Evolutionary conservation across 1,140 invertebrate genomes (phyloP), one percentile per base, ranked within the genome.

Genomic region (Trachymyrmex cornetzi): DNA sequence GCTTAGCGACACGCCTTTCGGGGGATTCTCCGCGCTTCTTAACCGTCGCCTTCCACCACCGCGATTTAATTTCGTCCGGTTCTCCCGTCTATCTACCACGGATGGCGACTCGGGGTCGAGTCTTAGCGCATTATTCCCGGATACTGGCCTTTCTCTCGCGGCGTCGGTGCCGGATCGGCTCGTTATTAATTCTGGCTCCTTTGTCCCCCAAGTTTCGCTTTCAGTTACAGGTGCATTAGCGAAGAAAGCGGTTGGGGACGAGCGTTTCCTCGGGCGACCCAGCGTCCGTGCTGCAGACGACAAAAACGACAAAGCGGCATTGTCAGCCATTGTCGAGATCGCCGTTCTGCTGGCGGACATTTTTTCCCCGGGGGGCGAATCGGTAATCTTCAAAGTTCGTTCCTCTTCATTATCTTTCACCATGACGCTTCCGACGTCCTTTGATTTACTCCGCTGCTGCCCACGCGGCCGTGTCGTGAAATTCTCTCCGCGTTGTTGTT

Each of bases 21-120:
- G 30, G 11, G 44, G 66, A 53, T 57, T 88, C 63, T 61, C 77
- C 67, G 44, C 5, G 67, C 67, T 75, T 63, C 71, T 84, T 61
- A 75, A 77, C 16, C 44, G 82, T 53, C 44, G 72, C 19, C 57
- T 48, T 14, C 55, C 38, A 12, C 7, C 48, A 6, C 6, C 82
- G 75, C 50, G 74, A 85, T 77, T 79, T 66, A 66, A 85, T 85
- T 27, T 85, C 48, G 30, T 48, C 59, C 3, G n/a, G 2, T n/a
- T 63, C n/a, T 19, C 12, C 72, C 57, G 53, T 16, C 19, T 24
- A 61, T 74, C 38, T 27, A 4, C 48, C 55, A 19, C 34, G 24
- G 12, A 3, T n/a, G 59, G 44, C 38, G 55, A 22, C 30, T 24
- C 12, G 19, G 12, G 30, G 14, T 12, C n/a, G 66, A 0, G 4